phyloP scores from a whole-genome alignment of 2,113 vertebrate genomes.

The Panthera uncia region DNA sequence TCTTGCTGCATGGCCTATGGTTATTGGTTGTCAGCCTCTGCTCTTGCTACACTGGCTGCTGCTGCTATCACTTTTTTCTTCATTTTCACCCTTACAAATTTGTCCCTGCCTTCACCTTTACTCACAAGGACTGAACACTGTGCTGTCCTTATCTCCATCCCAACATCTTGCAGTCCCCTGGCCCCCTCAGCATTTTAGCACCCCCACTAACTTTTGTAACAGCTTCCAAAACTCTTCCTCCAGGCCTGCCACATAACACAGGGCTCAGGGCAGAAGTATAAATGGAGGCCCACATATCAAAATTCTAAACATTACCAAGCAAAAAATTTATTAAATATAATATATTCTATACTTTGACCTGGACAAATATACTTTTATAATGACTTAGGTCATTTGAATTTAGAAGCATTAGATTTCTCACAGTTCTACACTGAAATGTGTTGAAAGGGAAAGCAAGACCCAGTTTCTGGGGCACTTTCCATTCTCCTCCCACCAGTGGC shows the following conservation, averaged over 20 bases:
- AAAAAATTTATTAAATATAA: neutral
- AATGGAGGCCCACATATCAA: neutral
- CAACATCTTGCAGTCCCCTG: neutral
- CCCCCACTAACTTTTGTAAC: neutral
- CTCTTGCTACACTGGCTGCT: neutral
- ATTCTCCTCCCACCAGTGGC: neutral
- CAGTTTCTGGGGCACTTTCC: neutral
- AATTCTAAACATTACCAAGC: neutral
- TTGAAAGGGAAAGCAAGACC: neutral
- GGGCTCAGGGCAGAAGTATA: neutral
- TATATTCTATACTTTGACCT: neutral
- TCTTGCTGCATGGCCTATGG: neutral
- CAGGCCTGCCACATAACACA: neutral
- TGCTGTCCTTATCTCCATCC: neutral
- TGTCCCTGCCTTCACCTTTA: neutral
- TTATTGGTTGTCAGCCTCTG: neutral
- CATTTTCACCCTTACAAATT: neutral
- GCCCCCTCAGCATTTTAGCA: neutral
- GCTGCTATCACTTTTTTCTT: neutral
- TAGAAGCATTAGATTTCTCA: neutral
- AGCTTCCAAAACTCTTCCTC: neutral
- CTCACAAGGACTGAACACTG: neutral
- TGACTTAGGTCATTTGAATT: neutral
- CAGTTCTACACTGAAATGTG: neutral
- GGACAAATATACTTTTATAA: neutral